Evolutionary conservation across 2,113 vertebrate species (phyloP), one percentile per base, ranked within the genome.

Genomic region (Fukomys damarensis): DNA sequence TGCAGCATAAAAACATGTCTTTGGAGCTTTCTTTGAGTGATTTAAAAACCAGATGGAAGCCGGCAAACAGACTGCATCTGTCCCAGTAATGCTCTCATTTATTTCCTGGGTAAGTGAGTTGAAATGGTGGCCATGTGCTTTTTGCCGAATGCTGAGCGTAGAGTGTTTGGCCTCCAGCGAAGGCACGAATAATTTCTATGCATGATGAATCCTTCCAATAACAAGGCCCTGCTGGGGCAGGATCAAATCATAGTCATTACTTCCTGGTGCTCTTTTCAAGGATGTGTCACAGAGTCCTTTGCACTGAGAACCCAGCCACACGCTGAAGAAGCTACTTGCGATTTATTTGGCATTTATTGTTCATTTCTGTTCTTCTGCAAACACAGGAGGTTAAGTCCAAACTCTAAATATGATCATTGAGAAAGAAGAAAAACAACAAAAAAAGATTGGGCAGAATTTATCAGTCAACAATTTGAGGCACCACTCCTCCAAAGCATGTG

Each of bases 181-280:
- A 68, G 97, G 94, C 97, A 95, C 96, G 96, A 94, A 97, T 97
- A 81, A 98, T 98, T 97, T 96, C 98, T 93, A 92, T 95, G 97
- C 97, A 94, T 98, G 98, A 99, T 97, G 98, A 97, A 98, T 98
- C 97, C 98, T 98, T 97, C 97, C 98, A 98, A 98, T 98, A 98
- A 98, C 91, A 38, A 98, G 86, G 95, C 97, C 89, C 90, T 49
- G 94, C 92, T 97, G 98, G 98, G 97, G 96, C 61, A 17, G 96
- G 95, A 97, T 96, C 97, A 91, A 97, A 96, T 96, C 98, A 82
- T 32, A 96, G 96, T 80, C 96, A 94, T 98, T 84, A 98, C 97
- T 96, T 93, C 94, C 94, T 52, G 77, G 97, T 54, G 38, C 86
- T 95, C 74, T 32, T 91, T 95, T 95, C 96, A 52, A 92, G 97